Base-by-base conservation (phyloP, 2,797 vertebrate species). In the Thunnus albacares region DNA sequence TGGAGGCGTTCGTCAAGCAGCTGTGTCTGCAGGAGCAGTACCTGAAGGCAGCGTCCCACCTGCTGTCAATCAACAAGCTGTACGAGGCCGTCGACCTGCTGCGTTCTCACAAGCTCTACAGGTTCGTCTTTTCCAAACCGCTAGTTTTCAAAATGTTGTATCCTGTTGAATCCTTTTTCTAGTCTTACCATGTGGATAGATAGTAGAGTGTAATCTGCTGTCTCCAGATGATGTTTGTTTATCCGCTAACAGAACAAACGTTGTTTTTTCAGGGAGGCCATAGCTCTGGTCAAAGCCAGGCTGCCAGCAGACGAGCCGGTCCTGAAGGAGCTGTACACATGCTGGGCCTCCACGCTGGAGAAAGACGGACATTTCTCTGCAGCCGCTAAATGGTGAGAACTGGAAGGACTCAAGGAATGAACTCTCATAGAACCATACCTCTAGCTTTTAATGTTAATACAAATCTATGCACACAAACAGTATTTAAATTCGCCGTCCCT, bases 11-110 rank as follows among this genome's bases (percentile, higher is more conserved):
- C 49, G 97, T 94, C 24, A 97, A 97, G 91, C 98, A 99, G 94
- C 95, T 99, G 70, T 97, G 97, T 84, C 96, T 97, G 72, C 97
- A 99, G 93, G 98, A 99, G 84, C 97, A 99, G 3, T 96, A 96
- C 28, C 95, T 98, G 89, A 99, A 99, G 90, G 98, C 98, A 0
- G 97, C 98, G 1, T 97, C 97, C 1, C 96, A 98, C 86, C 97
- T 99, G 43, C 96, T 99, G 57, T 97, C 98, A 49, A 82, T 99
- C 87, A 96, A 98, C 89, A 97, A 96, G 85, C 91, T 98, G 11
- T 96, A 97, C 0, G 97, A 98, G 79, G 98, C 98, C 41, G 82
- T 98, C 0, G 93, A 96, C 20, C 96, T 99, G 77, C 96, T 99
- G 80, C 96, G 93, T 79, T 94, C 95, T 0, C 96, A 99, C 89